These are phyloP conservation scores for Ictalurus furcatus DNA, from an alignment of 2,113 vertebrate genomes.

Conservation along the genomic window DNA sequence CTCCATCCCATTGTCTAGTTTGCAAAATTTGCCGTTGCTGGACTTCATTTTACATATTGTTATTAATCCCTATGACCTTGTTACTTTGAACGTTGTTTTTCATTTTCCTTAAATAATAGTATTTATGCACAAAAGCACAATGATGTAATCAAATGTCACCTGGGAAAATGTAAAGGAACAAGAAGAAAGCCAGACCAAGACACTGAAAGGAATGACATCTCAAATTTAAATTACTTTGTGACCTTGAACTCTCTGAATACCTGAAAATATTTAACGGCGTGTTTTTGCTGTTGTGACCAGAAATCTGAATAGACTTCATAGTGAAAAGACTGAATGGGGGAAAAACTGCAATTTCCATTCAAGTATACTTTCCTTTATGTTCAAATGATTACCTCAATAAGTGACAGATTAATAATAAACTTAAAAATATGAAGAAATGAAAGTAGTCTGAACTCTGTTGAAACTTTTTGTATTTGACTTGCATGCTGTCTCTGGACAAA, in stretches of 20 bases:
- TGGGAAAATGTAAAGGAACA: slow-evolving; percentile 6
- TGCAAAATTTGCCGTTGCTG: background rate
- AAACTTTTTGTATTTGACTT: slow-evolving; percentile 16
- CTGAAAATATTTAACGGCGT: background rate
- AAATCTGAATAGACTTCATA: slow-evolving; percentile 32
- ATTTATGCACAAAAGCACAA: slow-evolving; percentile 10
- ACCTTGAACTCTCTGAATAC: slow-evolving; percentile 37
- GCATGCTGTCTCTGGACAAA: background rate
- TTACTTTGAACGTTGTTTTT: slow-evolving; percentile 3
- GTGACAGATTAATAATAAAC: background rate
- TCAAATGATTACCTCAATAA: background rate
- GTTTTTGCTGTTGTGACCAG: slow-evolving; percentile 20
- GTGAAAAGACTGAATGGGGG: background rate
- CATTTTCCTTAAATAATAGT: slow-evolving; percentile 32
- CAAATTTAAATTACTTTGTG: slow-evolving; percentile 26
- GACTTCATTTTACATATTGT: background rate
- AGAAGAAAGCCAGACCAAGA: slow-evolving; percentile 18
- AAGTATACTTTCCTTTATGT: slow-evolving; percentile 20
- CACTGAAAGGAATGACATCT: slow-evolving; percentile 27
- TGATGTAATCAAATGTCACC: slow-evolving; percentile 25
- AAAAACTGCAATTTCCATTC: slow-evolving; percentile 21
- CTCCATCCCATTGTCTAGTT: background rate
- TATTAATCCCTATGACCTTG: slow-evolving; percentile 2
- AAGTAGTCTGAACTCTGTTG: background rate
- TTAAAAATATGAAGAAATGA: background rate